Percentiles rank a stretch among this genome's conserved stretches.
phyloP scores from a whole-genome alignment of 1,140 invertebrate genomes.

The Drosophila eugracilis region DNA sequence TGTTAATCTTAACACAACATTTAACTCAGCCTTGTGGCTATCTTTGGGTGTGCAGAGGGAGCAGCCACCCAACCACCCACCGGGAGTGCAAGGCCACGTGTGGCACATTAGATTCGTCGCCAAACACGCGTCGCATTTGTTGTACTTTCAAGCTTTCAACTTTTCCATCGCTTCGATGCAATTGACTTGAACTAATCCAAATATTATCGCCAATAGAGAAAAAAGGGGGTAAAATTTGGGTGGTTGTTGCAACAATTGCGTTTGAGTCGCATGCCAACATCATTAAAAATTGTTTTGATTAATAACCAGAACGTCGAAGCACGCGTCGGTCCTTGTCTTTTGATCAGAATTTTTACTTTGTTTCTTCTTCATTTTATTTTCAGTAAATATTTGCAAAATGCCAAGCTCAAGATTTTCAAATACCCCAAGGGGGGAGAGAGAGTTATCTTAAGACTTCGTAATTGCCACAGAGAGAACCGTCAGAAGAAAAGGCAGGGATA shows the following conservation, averaged over 20 bases:
- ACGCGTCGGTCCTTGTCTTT: slow-evolving; percentile 61
- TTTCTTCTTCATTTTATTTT: slow-evolving; percentile 21
- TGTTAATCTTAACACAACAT: slow-evolving; percentile 83
- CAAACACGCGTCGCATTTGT: slow-evolving; percentile 65
- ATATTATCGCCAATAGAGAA: slow-evolving; percentile 79
- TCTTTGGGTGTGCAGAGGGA: slow-evolving; percentile 25
- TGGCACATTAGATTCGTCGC: slow-evolving; percentile 80
- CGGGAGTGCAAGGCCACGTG: slow-evolving; percentile 71
- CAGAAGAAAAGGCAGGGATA: slow-evolving; percentile 7
- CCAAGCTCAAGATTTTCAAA: slow-evolving; percentile 57
- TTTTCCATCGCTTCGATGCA: slow-evolving; percentile 57
- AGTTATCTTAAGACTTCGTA: slow-evolving; percentile 57
- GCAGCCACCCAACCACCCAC: slow-evolving; percentile 39
- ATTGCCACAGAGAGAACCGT: slow-evolving; percentile 40
- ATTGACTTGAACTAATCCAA: slow-evolving; percentile 84
- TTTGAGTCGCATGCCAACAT: slow-evolving; percentile 70
- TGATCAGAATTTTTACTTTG: slow-evolving; percentile 47
- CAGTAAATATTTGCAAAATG: slow-evolving; percentile 71
- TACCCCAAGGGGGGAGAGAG: slow-evolving; percentile 46
- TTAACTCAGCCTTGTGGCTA: slow-evolving; percentile 70
- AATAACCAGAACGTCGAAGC: slow-evolving; percentile 66
- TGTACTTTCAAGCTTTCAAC: slow-evolving; percentile 29
- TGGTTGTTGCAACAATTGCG: slow-evolving; percentile 39
- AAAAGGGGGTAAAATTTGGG: slow-evolving; percentile 21
- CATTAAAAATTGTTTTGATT: slow-evolving; percentile 81